Evolutionary conservation across 64 coral and sea anemone genomes (phyloP), one percentile per base, ranked within the genome.

Genomic region (Montipora cactus): DNA sequence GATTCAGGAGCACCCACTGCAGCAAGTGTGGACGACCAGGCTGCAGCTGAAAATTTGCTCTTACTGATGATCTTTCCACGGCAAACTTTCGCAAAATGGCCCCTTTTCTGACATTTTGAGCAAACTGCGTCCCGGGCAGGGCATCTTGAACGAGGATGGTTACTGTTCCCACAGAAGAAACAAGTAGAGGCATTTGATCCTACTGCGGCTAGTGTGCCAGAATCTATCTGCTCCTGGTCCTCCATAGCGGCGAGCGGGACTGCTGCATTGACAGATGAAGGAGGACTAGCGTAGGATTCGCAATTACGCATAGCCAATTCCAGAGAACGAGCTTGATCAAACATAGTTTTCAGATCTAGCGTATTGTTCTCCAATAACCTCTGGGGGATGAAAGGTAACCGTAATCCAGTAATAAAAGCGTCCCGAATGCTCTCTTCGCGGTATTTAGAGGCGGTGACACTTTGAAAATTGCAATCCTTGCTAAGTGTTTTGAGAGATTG

Each of bases 341-440:
- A 95, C 81, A 91, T 91, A 22, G 94, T 85, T 59, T 91, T 91
- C 14, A 91, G 71, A 84, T 95, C 94, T 44, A 87, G 61, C 3
- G 88, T 81, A 23, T 50, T 91, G 46, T 91, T 91, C 47, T 93
- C 68, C 49, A 87, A 77, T 14, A 93, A 25, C 73, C 58, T 52
- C 53, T 57, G 53, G 11, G 0, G 53, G 3, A 47, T 75, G 76
- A 19, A 16, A 2, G 59, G 62, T 67, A 45, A 87, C 13, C 68
- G 83, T 11, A 92, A 81, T 62, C 81, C 81, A 59, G 80, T 78
- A 45, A 93, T 85, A 80, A 94, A 89, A 13, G 62, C 48, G 55
- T 94, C 93, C 77, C 87, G 72, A 2, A 90, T 94, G 62, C 87
- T 90, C 44, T 90, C 85, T 47, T 89, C 87, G 57, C 79, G 77